A percentile compares a stretch with the other conserved stretches of the same genome.
These are phyloP conservation scores for Drosophila putrida DNA, from an alignment of 2,888 invertebrate genomes.

Conservation along the genomic window DNA sequence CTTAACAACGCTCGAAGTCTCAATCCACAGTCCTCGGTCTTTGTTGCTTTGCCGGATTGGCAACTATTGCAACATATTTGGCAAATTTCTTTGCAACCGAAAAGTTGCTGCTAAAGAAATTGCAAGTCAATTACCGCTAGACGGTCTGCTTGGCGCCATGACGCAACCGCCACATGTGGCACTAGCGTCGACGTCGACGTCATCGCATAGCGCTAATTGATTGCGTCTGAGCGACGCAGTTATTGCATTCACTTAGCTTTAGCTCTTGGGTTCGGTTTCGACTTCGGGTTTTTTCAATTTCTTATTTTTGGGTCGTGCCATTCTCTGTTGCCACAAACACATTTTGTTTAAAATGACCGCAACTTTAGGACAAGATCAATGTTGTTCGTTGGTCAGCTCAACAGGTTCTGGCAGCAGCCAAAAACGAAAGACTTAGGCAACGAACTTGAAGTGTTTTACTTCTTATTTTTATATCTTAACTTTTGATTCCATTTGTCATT, in stretches of 20 bases:
- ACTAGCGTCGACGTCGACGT: constrained; percentile 50
- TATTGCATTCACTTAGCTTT: constrained; percentile 76
- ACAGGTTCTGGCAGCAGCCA: constrained; percentile 66
- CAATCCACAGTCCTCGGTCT: constrained; percentile 11
- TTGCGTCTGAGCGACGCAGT: constrained; percentile 68
- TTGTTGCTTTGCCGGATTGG: constrained; percentile 35
- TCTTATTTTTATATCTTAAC: constrained; percentile 3
- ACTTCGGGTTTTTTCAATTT: constrained; percentile 17
- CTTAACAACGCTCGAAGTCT: constrained; percentile 32
- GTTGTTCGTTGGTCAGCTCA: constrained; percentile 65
- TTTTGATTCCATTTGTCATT: constrained; percentile 45
- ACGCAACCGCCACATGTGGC: constrained; percentile 77
- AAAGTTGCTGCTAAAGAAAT: constrained; percentile 77
- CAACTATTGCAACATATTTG: constrained; percentile 60
- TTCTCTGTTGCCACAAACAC: constrained; percentile 63
- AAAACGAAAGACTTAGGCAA: constrained; percentile 67
- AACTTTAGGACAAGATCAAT: constrained; percentile 79
- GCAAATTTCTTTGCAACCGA: constrained; percentile 76
- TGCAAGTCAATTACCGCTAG: constrained; percentile 79
- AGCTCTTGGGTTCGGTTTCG: background rate
- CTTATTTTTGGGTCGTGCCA: constrained; percentile 71
- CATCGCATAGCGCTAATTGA: constrained; percentile 74
- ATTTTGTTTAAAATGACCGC: constrained; percentile 34
- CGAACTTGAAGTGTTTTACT: constrained; percentile 66
- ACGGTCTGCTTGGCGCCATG: constrained; percentile 78